A percentile compares a stretch with the other conserved stretches of the same genome.
Conservation (phyloP, 2,113 vertebrate genomes). For the Coreoperca whiteheadi region DNA sequence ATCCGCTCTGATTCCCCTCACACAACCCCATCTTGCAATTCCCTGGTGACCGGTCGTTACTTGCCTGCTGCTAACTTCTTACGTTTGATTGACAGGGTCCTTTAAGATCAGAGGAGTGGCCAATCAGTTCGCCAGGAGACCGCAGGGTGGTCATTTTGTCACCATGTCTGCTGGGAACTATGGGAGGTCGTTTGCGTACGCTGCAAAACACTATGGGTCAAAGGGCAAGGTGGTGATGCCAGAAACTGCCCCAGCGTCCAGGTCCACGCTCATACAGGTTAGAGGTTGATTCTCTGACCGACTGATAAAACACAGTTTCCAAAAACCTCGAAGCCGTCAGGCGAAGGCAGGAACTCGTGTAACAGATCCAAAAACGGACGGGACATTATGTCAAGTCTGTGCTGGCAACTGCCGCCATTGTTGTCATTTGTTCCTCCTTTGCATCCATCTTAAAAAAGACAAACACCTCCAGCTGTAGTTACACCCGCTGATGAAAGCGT, state of each 20-base stretch:
- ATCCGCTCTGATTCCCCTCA: not conserved
- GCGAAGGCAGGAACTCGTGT: not conserved
- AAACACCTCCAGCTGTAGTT: not conserved
- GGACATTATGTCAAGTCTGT: not conserved
- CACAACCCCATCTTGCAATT: not conserved
- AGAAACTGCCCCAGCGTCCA: conserved; percentile 80
- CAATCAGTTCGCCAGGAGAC: conserved; percentile 83
- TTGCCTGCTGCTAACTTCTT: not conserved
- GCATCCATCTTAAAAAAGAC: not conserved
- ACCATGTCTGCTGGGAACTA: conserved; percentile 88
- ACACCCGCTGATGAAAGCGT: not conserved
- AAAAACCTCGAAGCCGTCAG: not conserved
- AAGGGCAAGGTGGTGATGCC: conserved; percentile 87
- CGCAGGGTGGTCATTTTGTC: conserved; percentile 74
- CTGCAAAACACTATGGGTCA: conserved; percentile 81
- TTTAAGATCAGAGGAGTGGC: conserved; percentile 87
- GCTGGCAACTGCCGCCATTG: not conserved
- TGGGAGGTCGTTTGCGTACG: conserved; percentile 85
- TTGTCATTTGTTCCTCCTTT: not conserved
- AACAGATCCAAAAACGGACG: too few species aligned
- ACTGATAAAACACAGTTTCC: not conserved
- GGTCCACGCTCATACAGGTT: conserved; percentile 82
- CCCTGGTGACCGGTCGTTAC: not conserved
- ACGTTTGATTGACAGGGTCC: conserved; percentile 73
- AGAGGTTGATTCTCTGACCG: conserved; percentile 14